Conservation (phyloP, 92 coral and sea anemone species). For the Muricea muricata region DNA sequence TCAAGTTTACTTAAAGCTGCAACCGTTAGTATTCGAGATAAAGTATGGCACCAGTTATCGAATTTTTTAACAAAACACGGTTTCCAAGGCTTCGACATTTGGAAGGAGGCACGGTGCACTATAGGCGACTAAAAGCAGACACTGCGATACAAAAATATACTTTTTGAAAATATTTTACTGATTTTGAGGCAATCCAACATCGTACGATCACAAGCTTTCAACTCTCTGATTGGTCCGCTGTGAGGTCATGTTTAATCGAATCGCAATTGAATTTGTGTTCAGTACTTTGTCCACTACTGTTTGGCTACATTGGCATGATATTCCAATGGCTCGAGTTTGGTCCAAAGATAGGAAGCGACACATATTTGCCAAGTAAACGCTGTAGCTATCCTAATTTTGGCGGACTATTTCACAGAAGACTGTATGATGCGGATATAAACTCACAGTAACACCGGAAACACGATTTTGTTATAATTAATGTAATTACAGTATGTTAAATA, state of each 20-base stretch:
- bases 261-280: too few species aligned
- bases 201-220: not conserved
- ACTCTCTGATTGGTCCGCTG: not conserved
- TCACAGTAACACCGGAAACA: too few species aligned
- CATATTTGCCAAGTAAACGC: not conserved
- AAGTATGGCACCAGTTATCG: not conserved
- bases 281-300: not conserved
- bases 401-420: too few species aligned
- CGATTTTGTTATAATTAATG: too few species aligned
- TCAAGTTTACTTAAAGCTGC: not conserved
- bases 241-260: not conserved
- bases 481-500: too few species aligned
- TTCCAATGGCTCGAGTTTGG: conserved; percentile 2
- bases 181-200: not conserved
- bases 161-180: not conserved
- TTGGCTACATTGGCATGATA: not conserved
- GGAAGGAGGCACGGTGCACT: not conserved
- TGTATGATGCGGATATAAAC: too few species aligned
- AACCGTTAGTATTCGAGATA: not conserved
- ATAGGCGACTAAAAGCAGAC: not conserved
- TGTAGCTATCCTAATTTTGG: not conserved
- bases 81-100: not conserved
- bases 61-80: not conserved
- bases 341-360: not conserved
- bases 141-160: too few species aligned